A percentile compares a stretch with the other conserved stretches of the same genome.
Conservation (phyloP, 2,797 vertebrate species). For the Xenentodon cancila region DNA sequence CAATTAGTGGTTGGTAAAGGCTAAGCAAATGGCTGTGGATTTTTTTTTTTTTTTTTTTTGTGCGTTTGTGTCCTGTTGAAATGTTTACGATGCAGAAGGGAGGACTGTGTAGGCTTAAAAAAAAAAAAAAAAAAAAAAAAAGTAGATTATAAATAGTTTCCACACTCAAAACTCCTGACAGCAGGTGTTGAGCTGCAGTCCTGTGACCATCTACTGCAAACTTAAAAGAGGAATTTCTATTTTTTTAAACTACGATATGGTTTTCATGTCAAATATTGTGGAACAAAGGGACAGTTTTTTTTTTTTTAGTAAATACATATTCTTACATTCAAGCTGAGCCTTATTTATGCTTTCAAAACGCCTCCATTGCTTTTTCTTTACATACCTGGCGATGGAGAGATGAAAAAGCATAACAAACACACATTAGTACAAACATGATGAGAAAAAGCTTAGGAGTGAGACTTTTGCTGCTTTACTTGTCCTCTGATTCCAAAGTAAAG, state of each 20-base stretch:
- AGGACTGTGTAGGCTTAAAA: constrained; percentile 3
- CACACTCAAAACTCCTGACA: not conserved
- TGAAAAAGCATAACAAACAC: constrained; percentile 1
- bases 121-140: not conserved
- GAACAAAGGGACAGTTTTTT: too few relatives aligned
- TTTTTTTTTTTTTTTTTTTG: constrained; percentile 4
- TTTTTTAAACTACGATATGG: not conserved
- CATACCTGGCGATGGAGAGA: too few relatives aligned
- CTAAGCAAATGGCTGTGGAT: not conserved
- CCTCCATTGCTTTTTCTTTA: too few relatives aligned
- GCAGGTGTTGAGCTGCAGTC: not conserved
- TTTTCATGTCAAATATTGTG: too few relatives aligned
- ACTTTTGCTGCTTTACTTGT: constrained; percentile 18
- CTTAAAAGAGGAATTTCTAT: not conserved
- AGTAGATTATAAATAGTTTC: too few relatives aligned
- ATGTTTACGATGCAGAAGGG: not conserved
- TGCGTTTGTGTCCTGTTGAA: constrained; percentile 2
- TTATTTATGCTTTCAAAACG: too few relatives aligned
- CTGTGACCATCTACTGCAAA: not conserved
- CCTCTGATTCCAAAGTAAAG: constrained; percentile 12
- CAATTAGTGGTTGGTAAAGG: too few relatives aligned
- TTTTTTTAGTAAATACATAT: too few relatives aligned
- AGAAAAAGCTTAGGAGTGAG: constrained; percentile 11
- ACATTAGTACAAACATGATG: constrained; percentile 19
- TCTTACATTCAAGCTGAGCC: too few relatives aligned